Percentiles rank a stretch among this genome's conserved stretches.
phyloP scores from a whole-genome alignment of 2,113 vertebrate genomes.

The Athene cunicularia region DNA sequence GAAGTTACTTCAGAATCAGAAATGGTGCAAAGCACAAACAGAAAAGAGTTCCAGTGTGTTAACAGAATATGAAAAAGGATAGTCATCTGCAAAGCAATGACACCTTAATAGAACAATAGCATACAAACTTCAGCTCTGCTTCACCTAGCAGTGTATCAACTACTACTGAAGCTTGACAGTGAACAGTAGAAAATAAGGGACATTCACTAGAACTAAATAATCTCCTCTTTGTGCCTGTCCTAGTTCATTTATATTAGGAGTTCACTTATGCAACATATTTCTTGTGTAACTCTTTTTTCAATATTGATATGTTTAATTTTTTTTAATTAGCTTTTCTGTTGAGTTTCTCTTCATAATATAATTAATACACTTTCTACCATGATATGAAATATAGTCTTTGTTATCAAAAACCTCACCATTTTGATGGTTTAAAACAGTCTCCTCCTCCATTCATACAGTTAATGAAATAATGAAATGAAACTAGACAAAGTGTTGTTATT shows the following conservation, averaged over 20 bases:
- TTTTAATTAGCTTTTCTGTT: background rate
- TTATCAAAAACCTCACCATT: background rate
- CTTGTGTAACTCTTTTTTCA: background rate
- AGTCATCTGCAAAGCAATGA: background rate
- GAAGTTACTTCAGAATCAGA: background rate
- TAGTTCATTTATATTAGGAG: background rate
- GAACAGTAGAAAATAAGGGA: background rate
- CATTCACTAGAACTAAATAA: background rate
- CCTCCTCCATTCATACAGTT: background rate
- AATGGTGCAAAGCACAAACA: background rate
- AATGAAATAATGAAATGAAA: background rate
- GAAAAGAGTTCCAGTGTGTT: background rate
- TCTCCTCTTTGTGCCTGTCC: background rate
- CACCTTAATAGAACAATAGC: background rate
- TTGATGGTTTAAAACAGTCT: background rate
- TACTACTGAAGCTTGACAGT: background rate
- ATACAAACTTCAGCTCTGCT: background rate
- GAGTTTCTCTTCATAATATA: background rate
- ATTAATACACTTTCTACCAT: background rate
- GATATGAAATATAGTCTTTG: rapidly evolving
- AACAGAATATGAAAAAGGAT: background rate
- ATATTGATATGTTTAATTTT: background rate
- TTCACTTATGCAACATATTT: background rate
- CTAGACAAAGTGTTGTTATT: background rate
- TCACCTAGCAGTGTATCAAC: background rate